Percentiles rank a stretch among this genome's conserved stretches.
Conservation (phyloP, 2,888 invertebrate genomes). For the Aporophyla nigra region DNA sequence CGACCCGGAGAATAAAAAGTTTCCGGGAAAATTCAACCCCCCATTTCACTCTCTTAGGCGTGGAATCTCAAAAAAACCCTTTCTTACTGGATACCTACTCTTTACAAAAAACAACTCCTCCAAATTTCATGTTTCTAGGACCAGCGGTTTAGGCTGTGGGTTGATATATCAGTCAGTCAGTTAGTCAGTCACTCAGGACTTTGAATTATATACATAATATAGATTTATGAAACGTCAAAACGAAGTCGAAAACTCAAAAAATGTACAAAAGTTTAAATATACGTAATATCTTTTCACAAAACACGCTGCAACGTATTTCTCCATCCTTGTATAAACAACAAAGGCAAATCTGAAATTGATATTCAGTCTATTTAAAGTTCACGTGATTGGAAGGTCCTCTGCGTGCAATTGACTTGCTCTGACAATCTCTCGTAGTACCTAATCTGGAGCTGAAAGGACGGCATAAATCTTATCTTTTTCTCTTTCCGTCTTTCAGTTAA, state of each 20-base stretch:
- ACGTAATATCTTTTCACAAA: not conserved
- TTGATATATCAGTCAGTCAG: too few species aligned
- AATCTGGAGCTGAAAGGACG: slow-evolving; percentile 4
- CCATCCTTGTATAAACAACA: slow-evolving; percentile 16
- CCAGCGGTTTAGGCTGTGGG: too few species aligned
- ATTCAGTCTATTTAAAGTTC: slow-evolving; percentile 10
- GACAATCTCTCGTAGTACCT: slow-evolving; percentile 2
- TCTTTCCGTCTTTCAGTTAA: not conserved
- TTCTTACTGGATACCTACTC: too few species aligned
- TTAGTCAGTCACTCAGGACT: too few species aligned
- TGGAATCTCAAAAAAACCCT: too few species aligned
- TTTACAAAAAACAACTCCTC: too few species aligned
- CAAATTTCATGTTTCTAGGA: too few species aligned
- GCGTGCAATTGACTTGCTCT: slow-evolving; percentile 33
- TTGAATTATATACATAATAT: too few species aligned
- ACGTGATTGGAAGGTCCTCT: slow-evolving; percentile 19
- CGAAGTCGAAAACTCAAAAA: not conserved
- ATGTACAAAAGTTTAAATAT: not conserved
- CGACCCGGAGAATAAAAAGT: too few species aligned
- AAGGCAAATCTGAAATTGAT: slow-evolving; percentile 17
- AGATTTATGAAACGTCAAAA: not conserved
- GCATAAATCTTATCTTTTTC: slow-evolving; percentile 16
- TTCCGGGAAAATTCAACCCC: too few species aligned
- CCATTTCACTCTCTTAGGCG: too few species aligned
- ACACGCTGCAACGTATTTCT: not conserved